Conservation (phyloP, 2,797 vertebrate genomes). For the Acanthis flammea region DNA sequence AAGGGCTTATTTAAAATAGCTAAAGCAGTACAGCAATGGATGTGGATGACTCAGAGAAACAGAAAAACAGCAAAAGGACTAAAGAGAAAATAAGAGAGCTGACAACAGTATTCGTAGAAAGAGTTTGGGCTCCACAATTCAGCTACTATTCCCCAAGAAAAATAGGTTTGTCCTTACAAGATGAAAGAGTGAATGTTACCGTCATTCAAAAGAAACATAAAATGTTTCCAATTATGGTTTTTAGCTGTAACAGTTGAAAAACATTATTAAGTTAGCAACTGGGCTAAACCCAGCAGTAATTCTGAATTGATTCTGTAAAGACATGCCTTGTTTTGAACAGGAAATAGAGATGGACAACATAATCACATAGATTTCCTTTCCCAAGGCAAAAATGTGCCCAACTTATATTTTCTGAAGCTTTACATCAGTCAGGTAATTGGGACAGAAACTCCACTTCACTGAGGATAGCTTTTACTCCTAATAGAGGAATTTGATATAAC, state of each 20-base stretch:
- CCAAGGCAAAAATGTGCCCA: background rate
- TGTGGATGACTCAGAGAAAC: background rate
- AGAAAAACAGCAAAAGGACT: background rate
- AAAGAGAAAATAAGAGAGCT: background rate
- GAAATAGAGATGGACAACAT: background rate
- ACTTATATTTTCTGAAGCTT: background rate
- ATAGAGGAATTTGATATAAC: background rate
- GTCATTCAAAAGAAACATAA: background rate
- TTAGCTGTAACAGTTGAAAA: background rate
- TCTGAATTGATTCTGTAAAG: slow-evolving; percentile 5
- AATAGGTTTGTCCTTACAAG: background rate
- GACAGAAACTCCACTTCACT: background rate
- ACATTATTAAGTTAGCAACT: background rate
- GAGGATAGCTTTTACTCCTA: background rate
- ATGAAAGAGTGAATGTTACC: background rate
- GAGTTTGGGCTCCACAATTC: background rate
- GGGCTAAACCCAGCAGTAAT: background rate
- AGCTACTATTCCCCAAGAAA: background rate
- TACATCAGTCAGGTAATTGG: background rate
- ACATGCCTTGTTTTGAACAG: background rate
- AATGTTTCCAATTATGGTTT: background rate
- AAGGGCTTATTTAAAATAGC: slow-evolving; percentile 4
- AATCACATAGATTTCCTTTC: background rate
- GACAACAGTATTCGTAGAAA: background rate
- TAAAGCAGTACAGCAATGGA: background rate